Base-by-base conservation (phyloP, 2,797 vertebrate genomes). In the Ctenosaura bakeri region DNA sequence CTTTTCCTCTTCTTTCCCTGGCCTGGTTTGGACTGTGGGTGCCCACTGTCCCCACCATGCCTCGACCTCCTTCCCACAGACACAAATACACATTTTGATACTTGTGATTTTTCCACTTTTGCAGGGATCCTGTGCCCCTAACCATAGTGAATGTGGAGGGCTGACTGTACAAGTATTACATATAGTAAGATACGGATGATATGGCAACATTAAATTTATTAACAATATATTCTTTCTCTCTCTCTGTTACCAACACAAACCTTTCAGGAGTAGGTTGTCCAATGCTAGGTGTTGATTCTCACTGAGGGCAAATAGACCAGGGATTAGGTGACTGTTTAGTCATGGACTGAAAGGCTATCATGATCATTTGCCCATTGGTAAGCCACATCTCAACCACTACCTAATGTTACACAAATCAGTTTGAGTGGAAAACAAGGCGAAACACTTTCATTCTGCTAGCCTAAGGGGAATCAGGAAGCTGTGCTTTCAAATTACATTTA, bases 401-500 rank as follows among this genome's bases (percentile, higher is more conserved):
- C n/a, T n/a, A 32, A 74, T 76, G 35, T 46, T 62, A 54, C 80
- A n/a, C 52, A 26, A 62, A 74, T 42, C 80, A 74, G 66, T 10
- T 82, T 83, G 29, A 88, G n/a, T 59, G 29, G 80, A 64, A n/a
- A 89, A 62, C 52, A 24, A 42, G 22, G 50, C 42, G 50, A 59
- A 76, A 83, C 35, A 7, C 52, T 62, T 76, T 62, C 52, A 14
- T 88, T 42, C 79, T 73, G 24, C 10, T 69, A 29, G 66, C n/a
- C 87, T 88, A 59, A 73, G 66, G 87, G 79, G 35, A 73, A 74
- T 71, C 52, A 62, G 66, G 52, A 82, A 16, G 50, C 18, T 46
- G 50, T 54, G 24, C 87, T 88, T 74, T 59, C 87, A 83, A 73
- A 83, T 74, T 42, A 59, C 46, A 81, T 81, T 82, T 59, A 22